A percentile compares a stretch with the other conserved stretches of the same genome.
These are phyloP conservation scores for Mythimna loreyi DNA, from an alignment of 2,888 invertebrate genomes.

Conservation along the genomic window DNA sequence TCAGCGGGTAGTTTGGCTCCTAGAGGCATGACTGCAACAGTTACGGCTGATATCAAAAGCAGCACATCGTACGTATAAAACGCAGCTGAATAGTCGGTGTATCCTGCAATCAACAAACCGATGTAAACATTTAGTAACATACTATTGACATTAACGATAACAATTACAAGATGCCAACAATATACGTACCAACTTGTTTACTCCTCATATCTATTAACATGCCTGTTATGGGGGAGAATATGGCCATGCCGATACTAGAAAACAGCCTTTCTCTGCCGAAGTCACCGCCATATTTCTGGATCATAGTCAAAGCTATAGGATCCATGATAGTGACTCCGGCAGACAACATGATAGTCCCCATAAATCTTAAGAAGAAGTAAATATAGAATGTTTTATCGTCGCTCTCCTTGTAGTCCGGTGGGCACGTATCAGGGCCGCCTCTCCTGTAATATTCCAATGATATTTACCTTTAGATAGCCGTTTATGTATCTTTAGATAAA, in stretches of 20 bases:
- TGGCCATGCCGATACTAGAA: slow-evolving; percentile 95
- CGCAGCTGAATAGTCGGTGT: slow-evolving; percentile 97
- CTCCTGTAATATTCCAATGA: slow-evolving; percentile 87
- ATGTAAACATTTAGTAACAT: slow-evolving; percentile 76
- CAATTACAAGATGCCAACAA: slow-evolving; percentile 76
- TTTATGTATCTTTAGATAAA: slow-evolving; percentile 74
- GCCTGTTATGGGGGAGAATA: slow-evolving; percentile 95
- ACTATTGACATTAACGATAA: slow-evolving; percentile 86
- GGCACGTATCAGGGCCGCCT: slow-evolving; percentile 95
- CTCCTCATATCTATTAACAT: slow-evolving; percentile 94
- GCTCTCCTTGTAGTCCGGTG: slow-evolving; percentile 95
- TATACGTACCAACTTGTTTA: slow-evolving; percentile 89
- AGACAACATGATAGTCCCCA: slow-evolving; percentile 95
- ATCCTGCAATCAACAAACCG: slow-evolving; percentile 90
- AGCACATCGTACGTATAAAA: slow-evolving; percentile 95
- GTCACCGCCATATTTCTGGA: slow-evolving; percentile 95
- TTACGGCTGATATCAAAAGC: slow-evolving; percentile 93
- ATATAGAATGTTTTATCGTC: slow-evolving; percentile 95
- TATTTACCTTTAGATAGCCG: slow-evolving; percentile 73
- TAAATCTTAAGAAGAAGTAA: slow-evolving; percentile 94
- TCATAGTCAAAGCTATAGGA: slow-evolving; percentile 96
- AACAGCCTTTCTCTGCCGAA: slow-evolving; percentile 95
- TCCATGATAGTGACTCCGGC: slow-evolving; percentile 97
- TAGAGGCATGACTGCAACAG: slow-evolving; percentile 94
- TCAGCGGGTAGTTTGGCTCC: slow-evolving; percentile 95